Percentiles rank a stretch among this genome's conserved stretches.
phyloP scores from a whole-genome alignment of 2,113 vertebrate genomes.

The Proterorhinus semilunaris region DNA sequence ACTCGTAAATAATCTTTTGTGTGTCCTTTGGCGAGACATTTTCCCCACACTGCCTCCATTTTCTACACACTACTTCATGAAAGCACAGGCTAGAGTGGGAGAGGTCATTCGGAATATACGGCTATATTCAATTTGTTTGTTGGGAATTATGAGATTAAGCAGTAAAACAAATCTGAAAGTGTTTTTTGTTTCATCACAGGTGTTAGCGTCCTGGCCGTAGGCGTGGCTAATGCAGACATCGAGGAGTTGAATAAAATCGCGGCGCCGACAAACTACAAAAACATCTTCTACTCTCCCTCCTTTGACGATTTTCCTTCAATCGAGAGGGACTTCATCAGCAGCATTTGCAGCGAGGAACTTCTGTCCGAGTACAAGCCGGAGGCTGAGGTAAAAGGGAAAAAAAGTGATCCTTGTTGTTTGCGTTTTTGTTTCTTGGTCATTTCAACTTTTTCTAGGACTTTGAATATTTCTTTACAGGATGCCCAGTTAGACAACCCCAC shows the following conservation, averaged over 20 bases:
- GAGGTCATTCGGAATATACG: no score
- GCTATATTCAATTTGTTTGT: no score
- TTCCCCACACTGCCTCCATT: no score
- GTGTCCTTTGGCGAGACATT: no score
- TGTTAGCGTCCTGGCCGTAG: conserved; percentile 81
- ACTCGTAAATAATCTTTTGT: no score
- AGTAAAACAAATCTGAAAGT: background rate
- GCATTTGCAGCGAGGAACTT: conserved; percentile 76
- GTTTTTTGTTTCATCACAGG: conserved; percentile 61
- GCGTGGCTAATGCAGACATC: conserved; percentile 81
- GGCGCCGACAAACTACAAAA: conserved; percentile 76
- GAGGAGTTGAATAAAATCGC: conserved; percentile 80
- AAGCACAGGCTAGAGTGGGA: no score
- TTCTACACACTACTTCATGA: no score
- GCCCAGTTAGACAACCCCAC: conserved; percentile 73
- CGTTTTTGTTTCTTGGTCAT: background rate
- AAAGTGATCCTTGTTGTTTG: background rate
- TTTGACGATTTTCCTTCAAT: conserved; percentile 83
- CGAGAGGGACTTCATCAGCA: conserved; percentile 80
- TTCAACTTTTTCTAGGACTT: background rate
- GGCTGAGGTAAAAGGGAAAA: conserved; percentile 51
- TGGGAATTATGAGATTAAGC: background rate
- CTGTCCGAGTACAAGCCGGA: conserved; percentile 68
- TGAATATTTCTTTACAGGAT: conserved; percentile 43
- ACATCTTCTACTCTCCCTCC: conserved; percentile 79